Evolutionary conservation across 2,113 vertebrate species (phyloP).

Genomic region (Benthochromis sp.): DNA sequence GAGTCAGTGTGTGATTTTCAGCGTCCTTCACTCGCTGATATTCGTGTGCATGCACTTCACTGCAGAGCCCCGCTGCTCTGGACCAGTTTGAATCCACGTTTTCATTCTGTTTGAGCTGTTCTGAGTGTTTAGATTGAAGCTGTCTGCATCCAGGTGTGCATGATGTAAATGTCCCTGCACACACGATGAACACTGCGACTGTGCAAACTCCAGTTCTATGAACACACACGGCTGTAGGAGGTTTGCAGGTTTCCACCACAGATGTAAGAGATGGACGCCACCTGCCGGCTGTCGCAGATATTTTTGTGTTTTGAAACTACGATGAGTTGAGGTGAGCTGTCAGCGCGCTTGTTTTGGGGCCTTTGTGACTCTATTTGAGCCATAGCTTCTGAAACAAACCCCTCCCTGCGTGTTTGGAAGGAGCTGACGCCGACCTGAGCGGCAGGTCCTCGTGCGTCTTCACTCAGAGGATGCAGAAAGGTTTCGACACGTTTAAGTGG

Average conservation of each 20-base stretch:
- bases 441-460: not conserved
- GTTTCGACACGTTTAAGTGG: not conserved
- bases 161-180: not conserved
- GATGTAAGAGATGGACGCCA: not conserved
- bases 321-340: not conserved
- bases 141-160: not conserved
- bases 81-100: not conserved
- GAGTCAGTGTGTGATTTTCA: not conserved
- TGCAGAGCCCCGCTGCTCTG: not conserved
- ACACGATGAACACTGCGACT: not conserved
- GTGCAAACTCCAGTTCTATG: not conserved
- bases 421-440: not conserved
- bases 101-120: not conserved
- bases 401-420: not conserved
- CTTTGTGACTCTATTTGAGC: not conserved
- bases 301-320: not conserved
- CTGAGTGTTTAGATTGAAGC: not conserved
- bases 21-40: not conserved
- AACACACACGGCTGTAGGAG: accelerated
- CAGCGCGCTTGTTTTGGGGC: not conserved
- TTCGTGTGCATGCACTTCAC: not conserved
- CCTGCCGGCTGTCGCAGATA: accelerated
- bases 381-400: not conserved
- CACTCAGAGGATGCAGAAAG: not conserved
- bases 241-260: not conserved